phyloP scores from a whole-genome alignment of 1,140 invertebrate species.

The Zaprionus ornatus region DNA sequence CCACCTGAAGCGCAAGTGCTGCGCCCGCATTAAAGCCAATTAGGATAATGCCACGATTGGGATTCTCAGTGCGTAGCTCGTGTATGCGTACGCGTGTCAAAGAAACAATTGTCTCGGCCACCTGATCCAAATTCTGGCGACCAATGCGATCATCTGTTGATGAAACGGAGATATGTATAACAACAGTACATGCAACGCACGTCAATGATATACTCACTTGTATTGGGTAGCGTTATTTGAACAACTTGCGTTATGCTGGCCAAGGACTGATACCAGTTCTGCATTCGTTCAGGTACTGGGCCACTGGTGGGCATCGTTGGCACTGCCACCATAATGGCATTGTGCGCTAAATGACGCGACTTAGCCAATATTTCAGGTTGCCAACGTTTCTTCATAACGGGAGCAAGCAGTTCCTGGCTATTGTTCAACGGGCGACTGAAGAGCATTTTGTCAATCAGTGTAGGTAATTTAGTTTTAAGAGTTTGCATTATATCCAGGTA shows the following conservation, averaged over 20 bases:
- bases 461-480: constrained; percentile 89
- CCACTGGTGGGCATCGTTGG: constrained; percentile 86
- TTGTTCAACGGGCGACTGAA: constrained; percentile 86
- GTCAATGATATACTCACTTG: constrained; percentile 49
- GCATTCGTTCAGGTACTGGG: constrained; percentile 85
- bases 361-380: constrained; percentile 86
- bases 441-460: constrained; percentile 91
- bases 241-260: constrained; percentile 89
- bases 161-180: neutral
- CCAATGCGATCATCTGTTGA: constrained; percentile 60
- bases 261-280: constrained; percentile 89
- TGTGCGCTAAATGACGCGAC: constrained; percentile 88
- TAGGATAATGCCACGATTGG: constrained; percentile 90
- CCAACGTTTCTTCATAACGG: constrained; percentile 91
- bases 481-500: constrained; percentile 93
- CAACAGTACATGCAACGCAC: neutral
- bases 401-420: constrained; percentile 85
- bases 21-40: constrained; percentile 91
- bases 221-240: constrained; percentile 86
- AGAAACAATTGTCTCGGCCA: constrained; percentile 88
- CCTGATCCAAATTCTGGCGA: constrained; percentile 74
- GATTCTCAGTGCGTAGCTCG: constrained; percentile 88
- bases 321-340: constrained; percentile 89
- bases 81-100: constrained; percentile 88
- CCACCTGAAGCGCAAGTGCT: constrained; percentile 89